Base-by-base conservation (phyloP, 2,797 vertebrate genomes). In the Buphagus erythrorhynchus region DNA sequence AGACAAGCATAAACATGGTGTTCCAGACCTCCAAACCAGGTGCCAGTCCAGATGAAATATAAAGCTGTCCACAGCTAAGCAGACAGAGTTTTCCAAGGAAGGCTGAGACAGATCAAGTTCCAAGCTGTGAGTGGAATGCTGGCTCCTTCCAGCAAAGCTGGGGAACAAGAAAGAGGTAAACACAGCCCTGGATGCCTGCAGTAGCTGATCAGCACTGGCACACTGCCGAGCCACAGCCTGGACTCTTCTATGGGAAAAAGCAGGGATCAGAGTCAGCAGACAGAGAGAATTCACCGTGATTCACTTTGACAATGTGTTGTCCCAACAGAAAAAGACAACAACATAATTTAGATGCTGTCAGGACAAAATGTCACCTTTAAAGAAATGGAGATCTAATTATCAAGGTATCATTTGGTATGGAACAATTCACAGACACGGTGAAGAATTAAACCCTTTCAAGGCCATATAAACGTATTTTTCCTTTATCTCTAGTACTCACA, bases 321-420 rank as follows among this genome's bases (percentile, higher is more conserved):
- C 83, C 87, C 83, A 95, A 77, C 29, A 87, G 85, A 38, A 74
- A 71, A 85, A 82, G 35, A 82, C 88, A 88, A 80, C 77, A 69
- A 63, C 0, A 0, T 74, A 74, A 96, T 94, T 94, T 90, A 93
- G 68, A 74, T 88, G 78, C 92, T 91, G 82, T 75, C 87, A 90
- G 79, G 83, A 76, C 84, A 83, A 85, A 96, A 78, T 66, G 55
- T 95, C 94, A 88, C 88, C 90, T 93, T 84, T 88, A 93, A 92
- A 74, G 91, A 92, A 87, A 66, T 16, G 42, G 62, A 92, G 86
- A 92, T 88, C 88, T 93, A 94, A 95, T 96, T 96, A 95, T 84
- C 75, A 75, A 94, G 88, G 57, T 90, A 76, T 43, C 2, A 0
- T 91, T 88, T 95, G 40, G 14, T n/a, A 73, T 46, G 80, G 88